Percentiles rank a stretch among this genome's conserved stretches.
These are phyloP conservation scores for Drosophila kurseongensis DNA, from an alignment of 1,140 invertebrate genomes.

Conservation along the genomic window DNA sequence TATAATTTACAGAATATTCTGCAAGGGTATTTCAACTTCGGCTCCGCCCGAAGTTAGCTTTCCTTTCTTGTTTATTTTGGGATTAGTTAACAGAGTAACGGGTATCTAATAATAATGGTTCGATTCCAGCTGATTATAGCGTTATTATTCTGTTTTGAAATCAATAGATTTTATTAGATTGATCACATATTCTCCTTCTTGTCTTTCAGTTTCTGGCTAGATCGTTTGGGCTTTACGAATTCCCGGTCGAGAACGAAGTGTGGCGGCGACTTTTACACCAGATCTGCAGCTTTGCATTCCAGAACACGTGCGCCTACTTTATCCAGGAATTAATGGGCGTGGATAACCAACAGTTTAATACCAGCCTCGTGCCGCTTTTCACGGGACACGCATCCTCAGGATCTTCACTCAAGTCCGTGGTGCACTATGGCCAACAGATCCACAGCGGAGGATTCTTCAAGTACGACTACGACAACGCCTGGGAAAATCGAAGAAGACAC, in stretches of 20 bases:
- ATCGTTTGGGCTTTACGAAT: slow-evolving; percentile 58
- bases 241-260: slow-evolving; percentile 54
- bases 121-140: no score
- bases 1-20: no score
- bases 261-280: slow-evolving; percentile 38
- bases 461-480: slow-evolving; percentile 29
- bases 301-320: slow-evolving; percentile 85
- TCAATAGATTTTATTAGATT: neutral
- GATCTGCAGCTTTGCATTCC: slow-evolving; percentile 41
- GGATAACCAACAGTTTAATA: slow-evolving; percentile 85
- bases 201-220: slow-evolving; percentile 12
- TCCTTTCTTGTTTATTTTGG: no score
- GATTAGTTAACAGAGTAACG: no score
- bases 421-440: slow-evolving; percentile 49
- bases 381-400: slow-evolving; percentile 40
- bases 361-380: slow-evolving; percentile 15
- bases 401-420: slow-evolving; percentile 40
- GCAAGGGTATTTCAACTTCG: no score
- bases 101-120: no score
- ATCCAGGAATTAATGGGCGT: slow-evolving; percentile 86
- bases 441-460: slow-evolving; percentile 55
- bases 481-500: slow-evolving; percentile 30
- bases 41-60: no score
- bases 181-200: neutral
- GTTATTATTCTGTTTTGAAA: no score